These are phyloP conservation scores for Buathra laborator DNA, from an alignment of 2,888 invertebrate genomes.

Conservation along the genomic window DNA sequence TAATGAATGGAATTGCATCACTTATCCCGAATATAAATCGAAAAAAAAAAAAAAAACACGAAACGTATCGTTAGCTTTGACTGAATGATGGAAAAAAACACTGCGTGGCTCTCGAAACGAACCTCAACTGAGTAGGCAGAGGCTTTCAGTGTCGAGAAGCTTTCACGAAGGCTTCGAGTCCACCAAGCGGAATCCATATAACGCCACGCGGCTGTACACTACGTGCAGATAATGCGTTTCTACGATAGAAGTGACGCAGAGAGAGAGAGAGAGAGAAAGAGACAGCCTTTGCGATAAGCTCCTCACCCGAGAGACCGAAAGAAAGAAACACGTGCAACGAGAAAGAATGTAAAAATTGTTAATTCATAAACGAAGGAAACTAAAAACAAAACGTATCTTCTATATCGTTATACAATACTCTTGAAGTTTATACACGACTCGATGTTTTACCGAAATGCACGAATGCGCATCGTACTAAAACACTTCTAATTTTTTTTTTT, in stretches of 20 bases:
- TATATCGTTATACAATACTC: too few species aligned
- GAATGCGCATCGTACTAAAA: too few species aligned
- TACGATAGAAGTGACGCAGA: slow-evolving; percentile 39
- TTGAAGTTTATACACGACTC: too few species aligned
- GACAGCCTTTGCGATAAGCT: neutral
- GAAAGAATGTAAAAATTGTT: neutral
- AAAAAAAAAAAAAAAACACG: neutral
- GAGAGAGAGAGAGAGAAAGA: neutral
- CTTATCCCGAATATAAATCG: neutral
- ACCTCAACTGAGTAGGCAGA: slow-evolving; percentile 20
- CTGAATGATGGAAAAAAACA: slow-evolving; percentile 1
- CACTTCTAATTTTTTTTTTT: too few species aligned
- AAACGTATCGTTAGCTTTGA: neutral
- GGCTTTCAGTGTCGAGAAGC: neutral
- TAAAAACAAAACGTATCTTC: neutral
- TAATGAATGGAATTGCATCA: neutral
- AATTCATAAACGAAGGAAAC: neutral
- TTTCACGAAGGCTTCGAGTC: slow-evolving; percentile 16
- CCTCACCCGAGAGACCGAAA: slow-evolving; percentile 5
- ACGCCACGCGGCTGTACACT: neutral
- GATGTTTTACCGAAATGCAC: too few species aligned
- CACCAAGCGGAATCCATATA: slow-evolving; percentile 43
- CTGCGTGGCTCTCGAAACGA: neutral
- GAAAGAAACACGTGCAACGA: slow-evolving; percentile 2
- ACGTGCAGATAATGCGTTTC: neutral